A percentile compares a stretch with the other conserved stretches of the same genome.
phyloP scores from a whole-genome alignment of 2,113 vertebrate genomes.

The Aldabrachelys gigantea region DNA sequence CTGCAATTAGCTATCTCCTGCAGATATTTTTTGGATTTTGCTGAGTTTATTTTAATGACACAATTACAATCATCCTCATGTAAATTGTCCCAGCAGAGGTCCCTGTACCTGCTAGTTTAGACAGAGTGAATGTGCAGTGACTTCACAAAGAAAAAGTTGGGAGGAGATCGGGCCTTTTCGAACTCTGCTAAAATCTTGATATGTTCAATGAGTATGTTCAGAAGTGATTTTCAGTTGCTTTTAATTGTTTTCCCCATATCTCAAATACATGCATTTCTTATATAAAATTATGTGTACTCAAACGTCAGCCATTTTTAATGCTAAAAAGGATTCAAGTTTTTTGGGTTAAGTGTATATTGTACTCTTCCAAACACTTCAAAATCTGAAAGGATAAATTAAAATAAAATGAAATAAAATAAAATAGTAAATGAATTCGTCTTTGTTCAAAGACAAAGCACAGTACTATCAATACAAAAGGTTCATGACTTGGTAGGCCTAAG shows the following conservation, averaged over 20 bases:
- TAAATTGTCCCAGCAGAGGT: neutral
- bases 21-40: neutral
- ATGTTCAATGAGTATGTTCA: neutral
- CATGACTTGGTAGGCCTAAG: neutral
- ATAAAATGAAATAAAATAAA: neutral
- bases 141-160: neutral
- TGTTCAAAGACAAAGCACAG: neutral
- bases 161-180: neutral
- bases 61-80: neutral
- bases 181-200: neutral
- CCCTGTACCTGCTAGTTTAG: neutral
- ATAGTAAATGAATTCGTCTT: neutral
- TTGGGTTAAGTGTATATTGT: neutral
- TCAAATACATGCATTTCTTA: neutral
- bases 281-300: neutral
- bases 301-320: neutral
- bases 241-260: neutral
- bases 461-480: neutral
- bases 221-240: neutral
- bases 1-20: neutral
- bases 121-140: neutral
- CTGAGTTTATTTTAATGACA: neutral
- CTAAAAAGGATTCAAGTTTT: neutral
- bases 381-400: neutral
- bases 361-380: neutral